Percentiles rank a stretch among this genome's conserved stretches.
Evolutionary conservation across 2,888 invertebrate species (phyloP).

Genomic region (Cryptocheilus praepositus): DNA sequence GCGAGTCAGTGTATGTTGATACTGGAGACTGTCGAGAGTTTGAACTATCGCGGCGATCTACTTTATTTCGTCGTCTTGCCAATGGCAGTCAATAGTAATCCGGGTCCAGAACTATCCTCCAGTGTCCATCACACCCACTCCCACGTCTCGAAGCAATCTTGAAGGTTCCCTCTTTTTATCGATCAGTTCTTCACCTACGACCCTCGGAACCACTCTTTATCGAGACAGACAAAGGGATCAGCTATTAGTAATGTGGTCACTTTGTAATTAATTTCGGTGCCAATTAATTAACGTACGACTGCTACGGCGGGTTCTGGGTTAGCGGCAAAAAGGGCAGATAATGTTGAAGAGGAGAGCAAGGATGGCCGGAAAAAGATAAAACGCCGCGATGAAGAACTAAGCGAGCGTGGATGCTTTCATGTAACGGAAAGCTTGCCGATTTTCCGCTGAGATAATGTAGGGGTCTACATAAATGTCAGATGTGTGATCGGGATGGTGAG

Average conservation of each 20-base stretch:
- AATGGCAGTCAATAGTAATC: too few species aligned
- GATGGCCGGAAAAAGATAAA: neutral
- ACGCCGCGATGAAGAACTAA: too few species aligned
- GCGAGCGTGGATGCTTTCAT: too few species aligned
- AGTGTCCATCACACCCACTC: neutral
- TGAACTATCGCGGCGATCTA: neutral
- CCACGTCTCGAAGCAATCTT: constrained; percentile 13
- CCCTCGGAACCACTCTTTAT: constrained; percentile 15
- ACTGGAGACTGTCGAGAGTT: neutral
- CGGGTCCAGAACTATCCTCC: neutral
- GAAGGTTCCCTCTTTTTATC: constrained; percentile 28
- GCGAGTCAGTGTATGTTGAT: neutral
- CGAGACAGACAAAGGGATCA: neutral
- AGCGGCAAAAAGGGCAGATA: neutral
- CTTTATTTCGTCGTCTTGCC: neutral
- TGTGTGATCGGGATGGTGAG: too few species aligned
- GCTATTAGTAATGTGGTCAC: neutral
- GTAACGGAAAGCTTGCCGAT: too few species aligned
- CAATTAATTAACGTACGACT: neutral
- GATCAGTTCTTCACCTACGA: constrained; percentile 26
- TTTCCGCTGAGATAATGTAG: too few species aligned
- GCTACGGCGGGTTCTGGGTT: neutral
- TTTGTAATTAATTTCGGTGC: constrained; percentile 19
- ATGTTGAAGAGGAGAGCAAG: neutral
- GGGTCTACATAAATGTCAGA: too few species aligned